Evolutionary conservation across 1,140 invertebrate species (phyloP).

Genomic region (Ostrea denselamellosa): DNA sequence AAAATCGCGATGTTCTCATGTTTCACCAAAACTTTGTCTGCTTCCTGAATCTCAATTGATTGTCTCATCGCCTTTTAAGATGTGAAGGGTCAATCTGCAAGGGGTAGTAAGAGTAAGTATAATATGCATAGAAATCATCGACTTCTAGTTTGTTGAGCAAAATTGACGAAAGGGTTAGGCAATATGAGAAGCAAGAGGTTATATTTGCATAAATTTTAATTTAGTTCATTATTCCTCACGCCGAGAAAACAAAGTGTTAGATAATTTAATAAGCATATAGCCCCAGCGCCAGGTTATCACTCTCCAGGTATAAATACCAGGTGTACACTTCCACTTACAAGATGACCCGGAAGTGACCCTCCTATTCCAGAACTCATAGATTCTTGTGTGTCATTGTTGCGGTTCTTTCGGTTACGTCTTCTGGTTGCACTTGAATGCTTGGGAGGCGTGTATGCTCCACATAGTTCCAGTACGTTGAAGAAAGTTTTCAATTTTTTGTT

Average conservation of each 20-base stretch:
- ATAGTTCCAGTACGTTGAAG: conserved; percentile 35
- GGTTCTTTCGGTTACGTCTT: neutral
- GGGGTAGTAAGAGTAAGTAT: neutral
- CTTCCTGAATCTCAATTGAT: conserved; percentile 5
- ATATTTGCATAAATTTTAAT: neutral
- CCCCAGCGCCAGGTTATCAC: neutral
- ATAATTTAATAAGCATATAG: neutral
- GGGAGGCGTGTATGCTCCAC: conserved; percentile 8
- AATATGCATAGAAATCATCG: neutral
- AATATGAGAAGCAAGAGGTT: conserved; percentile 15
- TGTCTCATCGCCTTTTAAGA: neutral
- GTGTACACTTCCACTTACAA: conserved; percentile 18
- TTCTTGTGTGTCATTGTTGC: conserved; percentile 12
- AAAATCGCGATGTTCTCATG: conserved; percentile 16
- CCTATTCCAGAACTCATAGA: conserved; percentile 21
- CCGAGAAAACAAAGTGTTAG: neutral
- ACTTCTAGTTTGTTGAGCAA: neutral
- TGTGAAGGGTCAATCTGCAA: conserved; percentile 24
- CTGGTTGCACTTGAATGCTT: neutral
- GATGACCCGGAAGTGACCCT: conserved; percentile 28
- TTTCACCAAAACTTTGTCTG: conserved; percentile 5
- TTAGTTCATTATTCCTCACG: neutral
- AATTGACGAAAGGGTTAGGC: neutral
- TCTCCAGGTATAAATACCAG: conserved; percentile 7
- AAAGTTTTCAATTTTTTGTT: conserved; percentile 32